These are phyloP conservation scores for Naja naja DNA, from an alignment of 2,113 vertebrate species.

Conservation along the genomic window DNA sequence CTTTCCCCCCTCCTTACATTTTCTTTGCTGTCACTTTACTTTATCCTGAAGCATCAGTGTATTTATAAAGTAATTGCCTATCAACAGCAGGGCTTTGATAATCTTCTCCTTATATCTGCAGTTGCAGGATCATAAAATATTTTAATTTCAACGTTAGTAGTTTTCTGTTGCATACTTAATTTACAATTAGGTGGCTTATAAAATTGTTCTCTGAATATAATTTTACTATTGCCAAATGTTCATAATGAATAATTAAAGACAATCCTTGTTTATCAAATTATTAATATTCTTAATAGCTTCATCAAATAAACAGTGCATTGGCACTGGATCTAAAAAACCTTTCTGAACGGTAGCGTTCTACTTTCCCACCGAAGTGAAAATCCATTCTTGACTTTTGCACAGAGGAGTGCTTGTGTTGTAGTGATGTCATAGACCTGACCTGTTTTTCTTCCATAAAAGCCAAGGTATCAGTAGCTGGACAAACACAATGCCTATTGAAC, in stretches of 20 bases:
- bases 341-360: constrained; percentile 45
- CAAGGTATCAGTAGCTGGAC: constrained; percentile 94
- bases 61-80: constrained; percentile 64
- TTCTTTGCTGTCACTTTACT: constrained; percentile 70
- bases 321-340: constrained; percentile 65
- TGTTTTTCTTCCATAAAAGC: constrained; percentile 88
- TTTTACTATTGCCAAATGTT: constrained; percentile 85
- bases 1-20: constrained; percentile 55
- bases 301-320: constrained; percentile 76
- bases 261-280: constrained; percentile 84
- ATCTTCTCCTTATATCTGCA: constrained; percentile 75
- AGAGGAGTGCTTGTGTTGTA: constrained; percentile 87
- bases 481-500: constrained; percentile 94
- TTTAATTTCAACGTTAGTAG: constrained; percentile 83
- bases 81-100: constrained; percentile 62
- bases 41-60: constrained; percentile 64
- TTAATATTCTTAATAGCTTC: constrained; percentile 82
- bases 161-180: constrained; percentile 84
- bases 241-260: constrained; percentile 83
- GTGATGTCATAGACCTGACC: constrained; percentile 82
- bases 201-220: constrained; percentile 81
- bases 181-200: constrained; percentile 84
- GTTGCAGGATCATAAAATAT: constrained; percentile 79
- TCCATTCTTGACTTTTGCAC: constrained; percentile 74
- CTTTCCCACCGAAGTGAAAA: constrained; percentile 83